phyloP scores from a whole-genome alignment of 2,888 invertebrate species.

The Caenorhabditis panamensis region DNA sequence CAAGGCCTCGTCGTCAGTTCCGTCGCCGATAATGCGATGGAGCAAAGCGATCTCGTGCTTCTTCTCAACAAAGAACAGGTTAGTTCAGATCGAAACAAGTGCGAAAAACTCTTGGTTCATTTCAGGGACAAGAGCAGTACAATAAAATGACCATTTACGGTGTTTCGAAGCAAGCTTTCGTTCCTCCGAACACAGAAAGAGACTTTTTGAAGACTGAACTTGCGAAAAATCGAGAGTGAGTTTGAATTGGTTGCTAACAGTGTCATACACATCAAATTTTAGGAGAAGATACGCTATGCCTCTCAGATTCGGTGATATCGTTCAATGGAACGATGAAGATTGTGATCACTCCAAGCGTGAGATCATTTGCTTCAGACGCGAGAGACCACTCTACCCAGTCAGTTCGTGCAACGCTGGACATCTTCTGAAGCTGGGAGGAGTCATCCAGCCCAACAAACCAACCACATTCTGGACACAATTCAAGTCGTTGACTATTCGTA shows the following conservation, averaged over 20 bases:
- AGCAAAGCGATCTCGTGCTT: constrained; percentile 28
- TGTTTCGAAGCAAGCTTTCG: constrained; percentile 25
- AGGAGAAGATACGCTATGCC: constrained; percentile 37
- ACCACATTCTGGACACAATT: constrained; percentile 46
- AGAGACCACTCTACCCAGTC: constrained; percentile 15
- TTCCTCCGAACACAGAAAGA: constrained; percentile 4
- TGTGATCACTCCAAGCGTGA: constrained; percentile 6
- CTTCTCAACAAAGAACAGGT: constrained; percentile 25
- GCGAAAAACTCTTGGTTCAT: neutral
- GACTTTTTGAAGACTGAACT: constrained; percentile 16
- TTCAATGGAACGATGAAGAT: constrained; percentile 32
- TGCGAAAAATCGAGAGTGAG: constrained; percentile 39
- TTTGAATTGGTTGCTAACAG: neutral
- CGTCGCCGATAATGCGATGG: neutral
- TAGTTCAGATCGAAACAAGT: neutral
- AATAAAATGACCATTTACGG: constrained; percentile 21
- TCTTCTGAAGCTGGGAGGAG: constrained; percentile 35
- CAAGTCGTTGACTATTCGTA: constrained; percentile 30
- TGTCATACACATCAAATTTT: neutral
- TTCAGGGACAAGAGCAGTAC: neutral
- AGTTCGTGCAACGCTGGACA: neutral
- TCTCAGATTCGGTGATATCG: constrained; percentile 37
- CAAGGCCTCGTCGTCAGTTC: constrained; percentile 22
- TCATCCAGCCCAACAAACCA: constrained; percentile 28
- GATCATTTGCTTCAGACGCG: constrained; percentile 15